Conservation (phyloP, 2,797 vertebrate genomes). For the Halcyon leucocephala region DNA sequence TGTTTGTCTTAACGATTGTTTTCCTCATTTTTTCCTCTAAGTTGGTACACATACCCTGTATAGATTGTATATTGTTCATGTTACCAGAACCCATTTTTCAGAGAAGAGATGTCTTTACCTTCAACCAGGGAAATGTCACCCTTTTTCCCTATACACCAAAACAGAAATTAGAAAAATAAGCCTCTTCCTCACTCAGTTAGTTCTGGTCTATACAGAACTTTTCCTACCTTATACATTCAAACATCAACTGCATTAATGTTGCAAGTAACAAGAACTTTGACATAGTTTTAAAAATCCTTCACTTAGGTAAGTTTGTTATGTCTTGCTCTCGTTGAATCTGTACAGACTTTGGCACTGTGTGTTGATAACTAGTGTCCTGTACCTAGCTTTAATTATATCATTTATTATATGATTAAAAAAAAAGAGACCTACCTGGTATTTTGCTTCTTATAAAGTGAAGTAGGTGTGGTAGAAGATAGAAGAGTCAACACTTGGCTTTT, state of each 20-base stretch:
- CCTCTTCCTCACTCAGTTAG: background rate
- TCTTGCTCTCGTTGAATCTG: background rate
- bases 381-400: background rate
- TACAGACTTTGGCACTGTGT: background rate
- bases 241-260: background rate
- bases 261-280: background rate
- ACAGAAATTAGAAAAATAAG: background rate
- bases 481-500: background rate
- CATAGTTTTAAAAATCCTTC: background rate
- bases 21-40: constrained; percentile 43
- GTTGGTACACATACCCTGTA: constrained; percentile 4
- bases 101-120: background rate
- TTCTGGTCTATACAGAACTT: background rate
- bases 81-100: constrained; percentile 17
- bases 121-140: background rate
- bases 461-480: background rate
- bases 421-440: background rate
- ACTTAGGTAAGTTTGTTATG: background rate
- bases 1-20: constrained; percentile 67
- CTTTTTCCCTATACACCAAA: background rate
- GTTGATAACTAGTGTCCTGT: background rate
- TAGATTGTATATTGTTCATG: constrained; percentile 35
- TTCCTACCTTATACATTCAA: background rate
- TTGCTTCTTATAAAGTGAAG: background rate
- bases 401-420: background rate